Evolutionary conservation across 2,888 invertebrate genomes (phyloP).

Genomic region (Chaetoderma sp.): DNA sequence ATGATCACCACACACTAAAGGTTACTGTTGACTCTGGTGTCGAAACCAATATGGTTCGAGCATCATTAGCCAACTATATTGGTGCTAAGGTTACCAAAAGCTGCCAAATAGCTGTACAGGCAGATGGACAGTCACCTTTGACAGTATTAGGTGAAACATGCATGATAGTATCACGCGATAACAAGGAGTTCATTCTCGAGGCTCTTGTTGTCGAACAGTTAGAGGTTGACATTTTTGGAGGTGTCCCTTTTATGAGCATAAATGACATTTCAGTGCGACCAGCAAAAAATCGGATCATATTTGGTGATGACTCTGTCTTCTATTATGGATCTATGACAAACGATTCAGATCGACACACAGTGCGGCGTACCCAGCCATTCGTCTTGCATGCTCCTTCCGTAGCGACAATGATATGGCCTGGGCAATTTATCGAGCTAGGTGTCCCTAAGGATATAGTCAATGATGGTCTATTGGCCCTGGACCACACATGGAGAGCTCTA

Average conservation of each 20-base stretch:
- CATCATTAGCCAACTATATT: too few species aligned
- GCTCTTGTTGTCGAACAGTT: slow-evolving; percentile 35
- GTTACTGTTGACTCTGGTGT: too few species aligned
- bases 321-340: background rate
- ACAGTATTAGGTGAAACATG: too few species aligned
- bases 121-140: too few species aligned
- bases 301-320: slow-evolving; percentile 20
- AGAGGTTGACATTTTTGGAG: slow-evolving; percentile 37
- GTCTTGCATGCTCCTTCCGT: slow-evolving; percentile 16
- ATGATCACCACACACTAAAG: too few species aligned
- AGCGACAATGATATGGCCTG: slow-evolving; percentile 30
- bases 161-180: too few species aligned
- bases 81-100: too few species aligned
- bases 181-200: too few species aligned
- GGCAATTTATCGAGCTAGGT: slow-evolving; percentile 28
- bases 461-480: slow-evolving; percentile 10
- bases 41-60: too few species aligned
- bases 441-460: slow-evolving; percentile 18
- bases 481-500: too few species aligned
- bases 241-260: slow-evolving; percentile 37
- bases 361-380: slow-evolving; percentile 24
- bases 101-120: too few species aligned
- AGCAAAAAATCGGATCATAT: slow-evolving; percentile 25
- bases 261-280: slow-evolving; percentile 41
- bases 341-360: background rate